Conservation (phyloP, 2,113 vertebrate species). For the Reinhardtius hippoglossoides region DNA sequence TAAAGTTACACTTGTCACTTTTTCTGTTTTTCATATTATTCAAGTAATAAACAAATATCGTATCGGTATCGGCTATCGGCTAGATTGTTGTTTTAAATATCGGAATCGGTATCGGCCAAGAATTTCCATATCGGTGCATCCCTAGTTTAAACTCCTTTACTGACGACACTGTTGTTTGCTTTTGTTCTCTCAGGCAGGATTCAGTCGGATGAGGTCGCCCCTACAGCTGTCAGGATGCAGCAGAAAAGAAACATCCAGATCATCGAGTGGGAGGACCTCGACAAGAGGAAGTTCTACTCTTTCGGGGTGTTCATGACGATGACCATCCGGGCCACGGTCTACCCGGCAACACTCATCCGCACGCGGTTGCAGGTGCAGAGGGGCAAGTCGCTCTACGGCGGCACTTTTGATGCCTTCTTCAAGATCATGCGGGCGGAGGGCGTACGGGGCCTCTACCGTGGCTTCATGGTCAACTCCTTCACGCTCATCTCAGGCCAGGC, state of each 20-base stretch:
- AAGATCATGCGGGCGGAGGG: conserved; percentile 93
- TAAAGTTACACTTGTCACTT: no score
- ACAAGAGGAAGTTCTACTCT: conserved; percentile 97
- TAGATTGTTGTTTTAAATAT: no score
- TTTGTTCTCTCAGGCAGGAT: conserved; percentile 31
- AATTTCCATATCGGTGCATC: no score
- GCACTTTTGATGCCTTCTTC: conserved; percentile 94
- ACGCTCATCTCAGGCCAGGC: conserved; percentile 97
- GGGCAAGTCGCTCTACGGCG: conserved; percentile 91
- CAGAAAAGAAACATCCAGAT: conserved; percentile 94
- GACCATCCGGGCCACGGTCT: conserved; percentile 93
- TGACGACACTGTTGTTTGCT: neutral
- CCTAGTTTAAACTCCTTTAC: neutral
- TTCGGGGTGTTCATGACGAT: conserved; percentile 96
- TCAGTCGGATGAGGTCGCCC: conserved; percentile 65
- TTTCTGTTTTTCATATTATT: no score
- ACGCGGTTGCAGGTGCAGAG: conserved; percentile 95
- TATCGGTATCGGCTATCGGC: no score
- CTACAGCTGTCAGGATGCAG: conserved; percentile 71
- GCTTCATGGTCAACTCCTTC: conserved; percentile 96
- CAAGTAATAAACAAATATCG: no score
- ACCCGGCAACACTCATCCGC: conserved; percentile 96
- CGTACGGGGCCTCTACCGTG: conserved; percentile 88
- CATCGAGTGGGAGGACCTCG: conserved; percentile 98
- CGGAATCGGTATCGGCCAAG: no score